A percentile compares a stretch with the other conserved stretches of the same genome.
Conservation (phyloP, 2,797 vertebrate genomes). For the Sternotherus odoratus region DNA sequence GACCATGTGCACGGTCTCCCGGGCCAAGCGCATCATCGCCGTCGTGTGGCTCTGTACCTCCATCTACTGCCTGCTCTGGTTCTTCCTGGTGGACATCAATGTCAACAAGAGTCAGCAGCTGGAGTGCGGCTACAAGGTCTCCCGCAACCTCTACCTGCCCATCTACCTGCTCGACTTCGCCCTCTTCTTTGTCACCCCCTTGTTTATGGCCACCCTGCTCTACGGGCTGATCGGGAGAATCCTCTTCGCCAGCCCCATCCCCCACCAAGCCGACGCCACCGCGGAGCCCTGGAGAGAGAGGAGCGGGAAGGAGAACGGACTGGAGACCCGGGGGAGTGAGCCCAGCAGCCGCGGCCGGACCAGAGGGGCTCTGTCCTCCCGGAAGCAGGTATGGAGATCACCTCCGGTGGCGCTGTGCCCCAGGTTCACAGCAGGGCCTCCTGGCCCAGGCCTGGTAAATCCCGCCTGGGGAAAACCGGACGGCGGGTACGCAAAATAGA, state of each 20-base stretch:
- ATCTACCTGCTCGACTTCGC: slow-evolving; percentile 89
- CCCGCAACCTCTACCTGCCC: slow-evolving; percentile 87
- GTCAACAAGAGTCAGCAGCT: slow-evolving; percentile 75
- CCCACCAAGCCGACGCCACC: slow-evolving; percentile 71
- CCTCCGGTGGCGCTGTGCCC: too few relatives aligned
- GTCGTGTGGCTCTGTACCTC: slow-evolving; percentile 85
- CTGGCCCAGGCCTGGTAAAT: too few relatives aligned
- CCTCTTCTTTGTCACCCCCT: slow-evolving; percentile 85
- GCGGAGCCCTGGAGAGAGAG: slow-evolving; percentile 45
- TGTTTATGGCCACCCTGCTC: slow-evolving; percentile 85
- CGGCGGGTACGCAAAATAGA: too few relatives aligned
- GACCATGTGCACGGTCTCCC: slow-evolving; percentile 83
- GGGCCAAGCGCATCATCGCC: slow-evolving; percentile 84
- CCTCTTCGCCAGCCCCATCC: slow-evolving; percentile 82
- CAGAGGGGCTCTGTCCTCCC: slow-evolving; percentile 81
- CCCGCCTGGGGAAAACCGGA: too few relatives aligned
- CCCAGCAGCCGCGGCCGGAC: slow-evolving; percentile 64
- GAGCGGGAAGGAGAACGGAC: slow-evolving; percentile 70
- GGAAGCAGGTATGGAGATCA: slow-evolving; percentile 84
- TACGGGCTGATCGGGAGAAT: slow-evolving; percentile 86
- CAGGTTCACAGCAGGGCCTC: not conserved
- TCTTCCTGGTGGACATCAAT: slow-evolving; percentile 89
- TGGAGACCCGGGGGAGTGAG: slow-evolving; percentile 45
- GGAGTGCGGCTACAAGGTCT: slow-evolving; percentile 87
- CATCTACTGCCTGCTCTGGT: slow-evolving; percentile 88